A percentile compares a stretch with the other conserved stretches of the same genome.
These are phyloP conservation scores for Oppia nitens DNA, from an alignment of 1,140 invertebrate species.

Conservation along the genomic window DNA sequence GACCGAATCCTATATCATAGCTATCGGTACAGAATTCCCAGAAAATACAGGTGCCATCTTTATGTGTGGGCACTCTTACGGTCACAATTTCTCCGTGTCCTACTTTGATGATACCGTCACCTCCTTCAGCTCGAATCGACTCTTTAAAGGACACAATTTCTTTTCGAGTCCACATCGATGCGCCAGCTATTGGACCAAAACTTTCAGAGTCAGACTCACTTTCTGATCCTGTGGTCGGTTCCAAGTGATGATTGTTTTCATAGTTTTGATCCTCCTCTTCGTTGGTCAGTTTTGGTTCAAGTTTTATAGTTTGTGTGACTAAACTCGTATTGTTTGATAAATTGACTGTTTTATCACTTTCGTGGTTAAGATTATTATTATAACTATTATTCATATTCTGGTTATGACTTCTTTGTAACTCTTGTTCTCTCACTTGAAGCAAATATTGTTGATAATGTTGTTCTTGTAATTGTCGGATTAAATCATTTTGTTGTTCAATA, in stretches of 20 bases:
- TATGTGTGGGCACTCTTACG: slow-evolving; percentile 89
- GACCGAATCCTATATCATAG: slow-evolving; percentile 96
- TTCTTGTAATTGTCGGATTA: slow-evolving; percentile 83
- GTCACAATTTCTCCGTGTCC: slow-evolving; percentile 95
- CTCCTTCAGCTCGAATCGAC: slow-evolving; percentile 58
- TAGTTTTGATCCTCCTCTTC: slow-evolving; percentile 7
- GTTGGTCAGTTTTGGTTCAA: neutral
- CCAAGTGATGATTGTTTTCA: neutral
- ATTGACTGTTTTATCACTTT: neutral
- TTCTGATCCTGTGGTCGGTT: neutral
- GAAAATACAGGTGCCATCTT: slow-evolving; percentile 80
- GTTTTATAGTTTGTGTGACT: neutral
- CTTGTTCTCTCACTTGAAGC: slow-evolving; percentile 34
- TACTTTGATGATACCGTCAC: slow-evolving; percentile 82
- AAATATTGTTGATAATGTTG: slow-evolving; percentile 97
- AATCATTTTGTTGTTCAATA: slow-evolving; percentile 76
- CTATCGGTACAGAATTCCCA: slow-evolving; percentile 99
- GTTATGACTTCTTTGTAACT: neutral
- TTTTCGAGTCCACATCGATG: slow-evolving; percentile 85
- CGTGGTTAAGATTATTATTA: neutral
- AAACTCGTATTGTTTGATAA: neutral
- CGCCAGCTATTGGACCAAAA: slow-evolving; percentile 41
- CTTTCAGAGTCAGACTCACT: slow-evolving; percentile 5
- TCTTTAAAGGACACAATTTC: slow-evolving; percentile 84
- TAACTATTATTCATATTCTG: neutral